Conservation (phyloP, 2,888 invertebrate genomes). For the Calameuta pallipes region DNA sequence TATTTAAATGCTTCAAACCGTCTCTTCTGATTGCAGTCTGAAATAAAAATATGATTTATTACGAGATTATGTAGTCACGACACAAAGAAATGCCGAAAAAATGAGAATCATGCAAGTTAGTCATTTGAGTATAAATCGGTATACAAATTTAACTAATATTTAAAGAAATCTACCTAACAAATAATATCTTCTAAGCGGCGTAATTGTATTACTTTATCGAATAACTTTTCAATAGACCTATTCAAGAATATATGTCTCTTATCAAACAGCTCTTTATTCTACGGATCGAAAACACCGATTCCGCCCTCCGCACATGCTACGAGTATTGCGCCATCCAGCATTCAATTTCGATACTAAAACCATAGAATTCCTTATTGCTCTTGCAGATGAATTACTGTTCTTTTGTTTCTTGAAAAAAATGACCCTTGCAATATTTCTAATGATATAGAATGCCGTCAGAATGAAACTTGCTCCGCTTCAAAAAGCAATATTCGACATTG, state of each 20-base stretch:
- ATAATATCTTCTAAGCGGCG: background rate
- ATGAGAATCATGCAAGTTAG: background rate
- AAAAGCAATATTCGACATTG: background rate
- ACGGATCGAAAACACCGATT: constrained; percentile 41
- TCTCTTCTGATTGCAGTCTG: background rate
- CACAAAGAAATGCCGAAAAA: background rate
- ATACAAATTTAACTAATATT: background rate
- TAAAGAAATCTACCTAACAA: background rate
- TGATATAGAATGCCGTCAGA: background rate
- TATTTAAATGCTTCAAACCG: background rate
- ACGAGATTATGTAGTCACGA: background rate
- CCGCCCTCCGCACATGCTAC: constrained; percentile 32
- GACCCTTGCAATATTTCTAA: background rate
- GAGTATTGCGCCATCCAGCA: background rate
- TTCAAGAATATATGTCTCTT: background rate
- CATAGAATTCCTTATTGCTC: background rate
- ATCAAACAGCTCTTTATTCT: constrained; percentile 9
- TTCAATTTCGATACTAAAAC: background rate
- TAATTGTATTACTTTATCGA: background rate
- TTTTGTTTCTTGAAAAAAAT: background rate
- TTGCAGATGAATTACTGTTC: background rate
- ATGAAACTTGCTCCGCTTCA: background rate
- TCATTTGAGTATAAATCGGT: background rate
- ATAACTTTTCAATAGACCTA: background rate
- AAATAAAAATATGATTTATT: background rate